Evolutionary conservation across 2,113 vertebrate species (phyloP).

Genomic region (Cnemophilus loriae): DNA sequence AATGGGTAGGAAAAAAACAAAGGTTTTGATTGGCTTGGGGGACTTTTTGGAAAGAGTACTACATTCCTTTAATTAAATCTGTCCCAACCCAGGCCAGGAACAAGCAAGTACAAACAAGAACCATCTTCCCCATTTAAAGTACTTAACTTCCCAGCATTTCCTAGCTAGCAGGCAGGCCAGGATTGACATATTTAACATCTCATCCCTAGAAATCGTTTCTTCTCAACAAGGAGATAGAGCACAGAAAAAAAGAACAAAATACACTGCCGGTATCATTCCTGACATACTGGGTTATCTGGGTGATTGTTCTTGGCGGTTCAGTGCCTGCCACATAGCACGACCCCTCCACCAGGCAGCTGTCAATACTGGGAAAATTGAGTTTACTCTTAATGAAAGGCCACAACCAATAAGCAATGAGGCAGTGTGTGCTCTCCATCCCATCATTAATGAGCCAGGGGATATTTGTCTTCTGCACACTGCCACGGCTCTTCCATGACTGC

Average conservation of each 20-base stretch:
- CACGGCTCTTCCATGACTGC: neutral
- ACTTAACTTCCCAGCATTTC: neutral
- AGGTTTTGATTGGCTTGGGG: neutral
- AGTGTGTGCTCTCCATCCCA: neutral
- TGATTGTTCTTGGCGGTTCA: neutral
- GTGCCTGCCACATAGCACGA: neutral
- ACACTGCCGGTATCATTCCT: neutral
- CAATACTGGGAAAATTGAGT: conserved; percentile 5
- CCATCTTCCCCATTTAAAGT: neutral
- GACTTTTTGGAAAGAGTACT: neutral
- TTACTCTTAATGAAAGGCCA: conserved; percentile 9
- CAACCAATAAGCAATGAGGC: conserved; percentile 5
- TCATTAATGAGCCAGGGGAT: neutral
- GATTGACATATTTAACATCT: neutral
- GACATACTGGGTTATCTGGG: neutral
- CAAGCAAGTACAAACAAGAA: neutral
- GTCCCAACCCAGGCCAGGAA: neutral
- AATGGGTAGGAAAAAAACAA: neutral
- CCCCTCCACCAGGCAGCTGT: neutral
- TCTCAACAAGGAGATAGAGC: neutral
- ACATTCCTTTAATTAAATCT: neutral
- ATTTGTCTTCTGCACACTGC: neutral
- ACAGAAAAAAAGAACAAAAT: neutral
- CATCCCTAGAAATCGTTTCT: neutral
- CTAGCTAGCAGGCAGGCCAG: neutral